A percentile compares a stretch with the other conserved stretches of the same genome.
Evolutionary conservation across 2,113 vertebrate species (phyloP).

Genomic region (Anhinga anhinga): DNA sequence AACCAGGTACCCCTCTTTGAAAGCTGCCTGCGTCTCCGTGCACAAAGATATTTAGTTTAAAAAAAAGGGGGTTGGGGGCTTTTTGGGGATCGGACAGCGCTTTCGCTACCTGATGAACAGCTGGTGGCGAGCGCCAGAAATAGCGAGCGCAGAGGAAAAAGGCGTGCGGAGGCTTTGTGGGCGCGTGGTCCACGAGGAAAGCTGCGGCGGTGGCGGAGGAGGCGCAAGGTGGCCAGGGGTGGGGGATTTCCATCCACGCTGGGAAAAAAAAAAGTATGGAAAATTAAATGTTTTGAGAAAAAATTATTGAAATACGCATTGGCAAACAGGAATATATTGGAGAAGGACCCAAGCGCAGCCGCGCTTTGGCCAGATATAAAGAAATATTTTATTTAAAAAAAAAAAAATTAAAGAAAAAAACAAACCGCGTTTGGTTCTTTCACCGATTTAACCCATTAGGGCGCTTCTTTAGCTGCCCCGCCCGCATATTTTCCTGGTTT

Average conservation of each 20-base stretch:
- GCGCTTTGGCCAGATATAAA: no score
- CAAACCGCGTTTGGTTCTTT: no score
- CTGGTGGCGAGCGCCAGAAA: rapidly evolving
- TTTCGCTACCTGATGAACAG: rapidly evolving
- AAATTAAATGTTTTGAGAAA: background rate
- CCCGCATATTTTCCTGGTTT: no score
- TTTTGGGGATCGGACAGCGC: rapidly evolving
- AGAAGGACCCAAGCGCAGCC: no score
- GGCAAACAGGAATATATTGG: rapidly evolving
- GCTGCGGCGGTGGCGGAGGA: rapidly evolving
- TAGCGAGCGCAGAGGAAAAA: rapidly evolving
- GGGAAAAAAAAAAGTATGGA: background rate
- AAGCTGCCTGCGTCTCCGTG: rapidly evolving
- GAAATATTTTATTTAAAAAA: no score
- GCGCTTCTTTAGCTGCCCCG: no score
- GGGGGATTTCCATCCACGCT: rapidly evolving
- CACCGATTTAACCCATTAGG: no score
- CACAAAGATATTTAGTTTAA: rapidly evolving
- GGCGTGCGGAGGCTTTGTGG: rapidly evolving
- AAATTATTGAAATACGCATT: background rate
- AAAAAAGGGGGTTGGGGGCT: background rate
- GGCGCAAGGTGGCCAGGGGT: no score
- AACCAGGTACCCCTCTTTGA: background rate
- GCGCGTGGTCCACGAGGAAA: rapidly evolving
- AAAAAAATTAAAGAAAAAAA: no score